Base-by-base conservation (phyloP, 92 coral and sea anemone species). In the Galaxea fascicularis region DNA sequence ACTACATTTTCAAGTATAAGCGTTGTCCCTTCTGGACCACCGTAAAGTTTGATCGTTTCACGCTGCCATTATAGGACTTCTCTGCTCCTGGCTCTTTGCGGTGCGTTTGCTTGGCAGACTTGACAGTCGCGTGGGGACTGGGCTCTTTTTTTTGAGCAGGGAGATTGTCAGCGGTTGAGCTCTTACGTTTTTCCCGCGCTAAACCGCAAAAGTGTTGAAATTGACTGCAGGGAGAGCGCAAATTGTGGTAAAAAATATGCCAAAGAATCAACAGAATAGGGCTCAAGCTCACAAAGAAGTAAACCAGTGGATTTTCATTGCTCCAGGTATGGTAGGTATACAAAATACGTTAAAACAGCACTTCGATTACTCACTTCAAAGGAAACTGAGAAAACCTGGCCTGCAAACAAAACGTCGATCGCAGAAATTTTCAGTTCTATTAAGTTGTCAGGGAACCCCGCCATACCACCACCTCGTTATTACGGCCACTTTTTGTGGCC, bases 261-360 rank as follows among this genome's bases (percentile, higher is more conserved):
- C 85, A 29, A 71, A 54, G 25, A 81, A 70, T 41, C 60, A 58
- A 9, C 65, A 81, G 22, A 69, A 69, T 71, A 69, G 54, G 26
- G 31, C 44, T 17, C 58, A 54, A 4, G 57, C 21, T 17, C 68
- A 54, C 68, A 88, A 85, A 30, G 96, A 93, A 18, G 74, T 65
- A 47, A 79, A 39, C 58, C 96, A 93, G 47, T 93, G 96, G 96
- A 75, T 93, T 27, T 64, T 93, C 28, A 65, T 93, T 24, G 92
- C 94, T 20, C 94, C 94, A 74, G 96, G 96, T 93, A 58, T 47
- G 93, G 16, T 10, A 0, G 6, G 22, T 25, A 46, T 25, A 4
- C 57, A 17, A 18, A 14, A 72, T 71, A 86, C 15, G 9, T 35
- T 35, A 65, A 16, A 30, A 3, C n/a, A 65, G 30, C 70, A 17